Base-by-base conservation (phyloP, 35 echinoderm and acorn worm genomes). In the Ophiothrix spiculata region DNA sequence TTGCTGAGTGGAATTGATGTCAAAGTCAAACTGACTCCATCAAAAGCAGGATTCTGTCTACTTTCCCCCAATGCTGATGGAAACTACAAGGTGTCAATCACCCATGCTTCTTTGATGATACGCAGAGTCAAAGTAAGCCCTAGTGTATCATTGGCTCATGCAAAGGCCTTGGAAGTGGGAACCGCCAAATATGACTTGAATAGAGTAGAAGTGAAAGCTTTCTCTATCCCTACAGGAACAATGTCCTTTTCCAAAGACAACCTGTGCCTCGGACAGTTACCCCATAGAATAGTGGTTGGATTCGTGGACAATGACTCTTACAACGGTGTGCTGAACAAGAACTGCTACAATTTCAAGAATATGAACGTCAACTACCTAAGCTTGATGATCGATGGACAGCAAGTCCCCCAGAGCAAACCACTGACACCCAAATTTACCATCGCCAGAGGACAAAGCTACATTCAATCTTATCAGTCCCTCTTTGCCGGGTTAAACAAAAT, bases 401-500 rank as follows among this genome's bases (percentile, higher is more conserved):
- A 6, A 12, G 60, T 69, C 1, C 60, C 60, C n/a, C n/a, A 2
- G 21, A 78, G 82, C 39, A 41, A 45, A 25, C 79, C 42, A 31
- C 79, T 31, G 2, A 45, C 11, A 14, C 38, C 38, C 1, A 69
- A 69, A n/a, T 69, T 69, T 15, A 69, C 60, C 4, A 10, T 10
- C 3, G 60, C 60, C 4, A 28, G 60, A 15, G 60, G 60, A 10
- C 60, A 69, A 28, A 25, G 60, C 25, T 69, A 10, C 42, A 49
- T 69, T 25, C 60, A 69, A 10, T 15, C 81, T 74, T 90, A 90
- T 75, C 88, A 90, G 15, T 85, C 88, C 23, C 82, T 90, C 1
- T 90, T 90, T 46, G 80, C 90, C 3, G 90, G 90, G 2, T 64
- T 77, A 29, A 77, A 91, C 56, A 80, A 91, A 86, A 79, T 78